These are phyloP conservation scores for Leguminivora glycinivorella DNA, from an alignment of 1,140 invertebrate species.

Conservation along the genomic window DNA sequence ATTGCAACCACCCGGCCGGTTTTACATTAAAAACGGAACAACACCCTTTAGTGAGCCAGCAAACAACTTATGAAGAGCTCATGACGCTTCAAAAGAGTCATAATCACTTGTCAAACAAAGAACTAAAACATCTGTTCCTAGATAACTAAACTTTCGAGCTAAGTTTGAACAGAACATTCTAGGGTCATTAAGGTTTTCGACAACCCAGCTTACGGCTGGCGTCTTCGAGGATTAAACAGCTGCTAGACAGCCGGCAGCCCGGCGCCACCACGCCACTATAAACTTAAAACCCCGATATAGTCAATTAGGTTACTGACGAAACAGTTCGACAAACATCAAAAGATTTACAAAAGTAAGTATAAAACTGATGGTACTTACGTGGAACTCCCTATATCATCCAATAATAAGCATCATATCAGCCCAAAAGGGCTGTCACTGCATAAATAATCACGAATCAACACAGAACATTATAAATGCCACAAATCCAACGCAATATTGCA, in stretches of 20 bases:
- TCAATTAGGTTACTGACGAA: constrained; percentile 69
- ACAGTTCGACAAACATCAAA: constrained; percentile 37
- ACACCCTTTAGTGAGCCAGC: not conserved
- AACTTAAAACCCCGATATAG: constrained; percentile 56
- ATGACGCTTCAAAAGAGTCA: not conserved
- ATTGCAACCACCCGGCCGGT: not conserved
- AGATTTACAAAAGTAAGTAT: constrained; percentile 31
- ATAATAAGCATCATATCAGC: constrained; percentile 68
- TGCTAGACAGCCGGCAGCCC: constrained; percentile 58
- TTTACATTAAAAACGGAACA: constrained; percentile 1
- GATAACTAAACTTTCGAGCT: constrained; percentile 9
- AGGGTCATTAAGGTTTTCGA: not conserved
- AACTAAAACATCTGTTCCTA: constrained; percentile 28
- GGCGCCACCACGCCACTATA: constrained; percentile 68
- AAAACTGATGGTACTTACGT: constrained; percentile 58
- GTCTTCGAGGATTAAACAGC: constrained; percentile 58
- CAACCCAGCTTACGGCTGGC: constrained; percentile 32
- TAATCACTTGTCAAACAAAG: constrained; percentile 28
- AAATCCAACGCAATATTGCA: constrained; percentile 68
- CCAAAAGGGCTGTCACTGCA: constrained; percentile 67
- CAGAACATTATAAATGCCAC: constrained; percentile 70
- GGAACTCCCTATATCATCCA: constrained; percentile 73
- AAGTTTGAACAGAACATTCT: constrained; percentile 9
- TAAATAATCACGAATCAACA: constrained; percentile 76
- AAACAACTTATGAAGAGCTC: not conserved